phyloP scores from a whole-genome alignment of 1,140 invertebrate genomes.

The Drosophila nasuta region DNA sequence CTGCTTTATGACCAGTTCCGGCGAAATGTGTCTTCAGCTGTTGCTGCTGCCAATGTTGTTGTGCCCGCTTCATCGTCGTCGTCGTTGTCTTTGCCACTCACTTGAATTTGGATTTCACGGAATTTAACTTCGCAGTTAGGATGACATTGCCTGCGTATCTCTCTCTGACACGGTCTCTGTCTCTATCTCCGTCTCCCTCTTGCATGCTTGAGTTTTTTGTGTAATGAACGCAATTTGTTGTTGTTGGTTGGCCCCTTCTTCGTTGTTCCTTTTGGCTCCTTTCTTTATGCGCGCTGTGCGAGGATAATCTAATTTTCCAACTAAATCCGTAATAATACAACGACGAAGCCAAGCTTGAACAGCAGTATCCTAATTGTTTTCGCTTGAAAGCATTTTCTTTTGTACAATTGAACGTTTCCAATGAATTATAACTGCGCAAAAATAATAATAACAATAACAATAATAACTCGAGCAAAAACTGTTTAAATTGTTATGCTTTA shows the following conservation, averaged over 20 bases:
- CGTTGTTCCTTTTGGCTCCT: conserved; percentile 15
- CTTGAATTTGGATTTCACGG: conserved; percentile 81
- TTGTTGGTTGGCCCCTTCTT: conserved; percentile 10
- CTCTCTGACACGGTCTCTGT: conserved; percentile 10
- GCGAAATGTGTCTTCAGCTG: conserved; percentile 80
- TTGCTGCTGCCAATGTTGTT: conserved; percentile 26
- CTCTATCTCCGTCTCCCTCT: conserved; percentile 22
- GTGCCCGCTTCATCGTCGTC: conserved; percentile 9
- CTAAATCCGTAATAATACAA: conserved; percentile 54
- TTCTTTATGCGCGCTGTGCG: conserved; percentile 34
- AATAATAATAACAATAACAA: conserved; percentile 15
- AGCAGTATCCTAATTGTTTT: conserved; percentile 52
- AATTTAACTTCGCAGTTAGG: conserved; percentile 78
- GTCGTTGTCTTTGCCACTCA: conserved; percentile 59
- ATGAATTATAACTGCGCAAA: conserved; percentile 46
- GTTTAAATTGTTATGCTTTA: conserved; percentile 55
- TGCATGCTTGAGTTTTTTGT: conserved; percentile 45
- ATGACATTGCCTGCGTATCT: conserved; percentile 63
- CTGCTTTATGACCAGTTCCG: conserved; percentile 79
- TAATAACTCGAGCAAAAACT: conserved; percentile 33
- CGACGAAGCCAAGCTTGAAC: conserved; percentile 26
- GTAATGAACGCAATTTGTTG: conserved; percentile 51
- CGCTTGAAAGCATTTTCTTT: conserved; percentile 43
- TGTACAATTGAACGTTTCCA: conserved; percentile 53
- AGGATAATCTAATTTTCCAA: conserved; percentile 82